Evolutionary conservation across 1,140 invertebrate genomes (phyloP), one percentile per base, ranked within the genome.

Genomic region (Pinna nobilis): DNA sequence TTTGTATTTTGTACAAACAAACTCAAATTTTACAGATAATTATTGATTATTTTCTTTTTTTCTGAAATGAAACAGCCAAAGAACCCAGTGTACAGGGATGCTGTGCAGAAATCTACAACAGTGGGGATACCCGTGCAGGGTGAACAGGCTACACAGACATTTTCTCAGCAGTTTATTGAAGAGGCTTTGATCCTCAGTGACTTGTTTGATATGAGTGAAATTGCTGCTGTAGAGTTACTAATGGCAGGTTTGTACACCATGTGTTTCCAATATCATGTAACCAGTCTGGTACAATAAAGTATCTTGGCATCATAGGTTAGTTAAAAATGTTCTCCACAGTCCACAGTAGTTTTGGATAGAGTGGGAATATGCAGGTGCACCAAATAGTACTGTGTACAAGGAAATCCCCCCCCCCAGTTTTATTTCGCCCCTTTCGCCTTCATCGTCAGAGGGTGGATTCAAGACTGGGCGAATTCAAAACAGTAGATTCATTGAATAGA

Each of bases 151-250:
- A 92, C 94, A 70, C 94, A 95, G 77, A 90, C 94, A 11, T 89
- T 98, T 9, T 94, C 95, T 0, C 93, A 94, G 82, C 93, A 95
- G 64, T 89, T 98, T 25, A 94, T 97, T 0, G 94, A 97, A 87
- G 97, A 99, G 90, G 93, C 95, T 23, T 89, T 97, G 0, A 96
- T 98, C 50, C 91, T 98, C 75, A 96, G 96, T 77, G 96, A 99
- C 86, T 96, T 99, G 94, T 98, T 96, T 88, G 92, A 96, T 84
- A 91, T 98, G 55, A 97, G 98, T 90, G 97, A 98, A 87, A 94
- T 95, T 73, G 93, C 95, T 66, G 94, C 96, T 2, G 87, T 98
- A 68, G 96, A 98, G 90, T 89, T 98, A 9, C 88, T 98, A 0
- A 94, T 95, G 82, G 95, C 94, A n/a, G 92, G 91, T 92, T 80